These are phyloP conservation scores for Epizoanthus illoricatus DNA, from an alignment of 92 coral and sea anemone species.

Conservation along the genomic window DNA sequence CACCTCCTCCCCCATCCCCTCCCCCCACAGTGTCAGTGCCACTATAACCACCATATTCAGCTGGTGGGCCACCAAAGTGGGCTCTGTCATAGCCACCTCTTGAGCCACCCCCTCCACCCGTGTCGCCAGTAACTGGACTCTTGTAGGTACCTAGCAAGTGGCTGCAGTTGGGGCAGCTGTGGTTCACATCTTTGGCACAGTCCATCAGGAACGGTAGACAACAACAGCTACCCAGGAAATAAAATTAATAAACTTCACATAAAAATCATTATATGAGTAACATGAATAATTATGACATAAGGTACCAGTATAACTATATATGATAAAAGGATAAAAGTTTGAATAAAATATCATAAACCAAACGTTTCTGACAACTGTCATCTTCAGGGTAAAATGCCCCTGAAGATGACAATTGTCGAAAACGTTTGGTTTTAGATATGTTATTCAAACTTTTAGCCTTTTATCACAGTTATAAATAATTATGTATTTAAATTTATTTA, in stretches of 20 bases:
- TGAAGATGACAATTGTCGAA: no score
- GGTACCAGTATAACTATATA: no score
- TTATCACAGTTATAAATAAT: no score
- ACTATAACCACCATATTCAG: slow-evolving; percentile 13
- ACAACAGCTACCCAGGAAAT: slow-evolving; percentile 59
- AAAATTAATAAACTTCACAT: not conserved
- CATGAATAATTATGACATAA: no score
- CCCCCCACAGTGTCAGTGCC: slow-evolving; percentile 31
- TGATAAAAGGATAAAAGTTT: not conserved
- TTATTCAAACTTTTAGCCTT: no score
- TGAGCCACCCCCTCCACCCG: slow-evolving; percentile 50
- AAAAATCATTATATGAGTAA: not conserved
- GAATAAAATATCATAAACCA: not conserved
- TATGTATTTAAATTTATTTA: no score
- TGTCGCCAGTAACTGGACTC: slow-evolving; percentile 58
- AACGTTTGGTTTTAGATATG: no score
- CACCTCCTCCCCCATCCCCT: slow-evolving; percentile 25
- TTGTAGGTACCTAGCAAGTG: slow-evolving; percentile 55
- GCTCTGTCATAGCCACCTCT: slow-evolving; percentile 16
- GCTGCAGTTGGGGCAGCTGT: slow-evolving; percentile 73
- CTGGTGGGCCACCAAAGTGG: slow-evolving; percentile 17
- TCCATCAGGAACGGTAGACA: slow-evolving; percentile 72
- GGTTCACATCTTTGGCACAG: slow-evolving; percentile 76
- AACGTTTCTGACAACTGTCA: not conserved
- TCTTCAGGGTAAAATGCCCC: no score